These are phyloP conservation scores for Lathronympha strigana DNA, from an alignment of 2,888 invertebrate species.

Conservation along the genomic window DNA sequence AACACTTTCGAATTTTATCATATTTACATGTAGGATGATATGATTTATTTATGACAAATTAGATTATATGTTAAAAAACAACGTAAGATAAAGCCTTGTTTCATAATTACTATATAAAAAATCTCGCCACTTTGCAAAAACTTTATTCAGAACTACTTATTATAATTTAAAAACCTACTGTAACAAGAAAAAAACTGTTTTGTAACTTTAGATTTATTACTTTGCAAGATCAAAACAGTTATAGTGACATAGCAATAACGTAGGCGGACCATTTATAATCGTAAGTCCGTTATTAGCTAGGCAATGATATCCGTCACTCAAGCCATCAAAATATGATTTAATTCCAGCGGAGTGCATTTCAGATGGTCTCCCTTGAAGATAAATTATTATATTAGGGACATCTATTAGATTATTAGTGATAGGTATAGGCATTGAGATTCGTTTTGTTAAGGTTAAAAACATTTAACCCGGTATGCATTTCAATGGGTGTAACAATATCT, in stretches of 20 bases:
- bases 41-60: too few species aligned
- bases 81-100: too few species aligned
- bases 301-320: constrained; percentile 38
- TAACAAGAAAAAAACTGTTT: constrained; percentile 7
- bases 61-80: too few species aligned
- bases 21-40: too few species aligned
- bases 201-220: constrained; percentile 14
- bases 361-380: constrained; percentile 7
- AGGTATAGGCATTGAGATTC: too few species aligned
- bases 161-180: background rate
- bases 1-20: too few species aligned
- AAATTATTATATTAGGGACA: background rate
- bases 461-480: too few species aligned
- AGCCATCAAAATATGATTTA: constrained; percentile 41
- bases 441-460: too few species aligned
- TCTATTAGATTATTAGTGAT: background rate
- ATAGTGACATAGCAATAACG: constrained; percentile 24
- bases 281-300: constrained; percentile 37
- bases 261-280: constrained; percentile 34
- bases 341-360: constrained; percentile 32
- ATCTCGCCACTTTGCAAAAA: too few species aligned
- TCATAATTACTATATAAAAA: too few species aligned
- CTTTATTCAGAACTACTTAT: too few species aligned
- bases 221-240: constrained; percentile 25
- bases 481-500: too few species aligned